Base-by-base conservation (phyloP, 2,888 invertebrate species). In the Anticlea derivata region DNA sequence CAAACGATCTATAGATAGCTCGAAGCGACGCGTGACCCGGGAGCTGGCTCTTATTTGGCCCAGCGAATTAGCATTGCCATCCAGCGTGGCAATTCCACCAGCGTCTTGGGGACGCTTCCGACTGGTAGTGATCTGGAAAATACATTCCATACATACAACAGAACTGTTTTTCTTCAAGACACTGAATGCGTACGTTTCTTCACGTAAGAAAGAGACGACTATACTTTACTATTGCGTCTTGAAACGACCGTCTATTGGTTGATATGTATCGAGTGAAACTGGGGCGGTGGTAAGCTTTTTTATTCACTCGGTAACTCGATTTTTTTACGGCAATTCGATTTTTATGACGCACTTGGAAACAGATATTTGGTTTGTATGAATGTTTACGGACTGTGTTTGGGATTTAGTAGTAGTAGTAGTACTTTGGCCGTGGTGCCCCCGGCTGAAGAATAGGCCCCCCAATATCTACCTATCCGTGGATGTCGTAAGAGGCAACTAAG, bases 261-360 rank as follows among this genome's bases (percentile, higher is more conserved):
- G 70, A 70, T 73, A 67, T 76, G 75, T 74, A 70, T 76, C 74
- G 73, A 68, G 68, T 73, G 69, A 71, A 69, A 63, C 59, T 58
- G 56, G 49, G 45, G 54, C 53, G 75, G 75, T 50, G 34, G 65
- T 57, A 50, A 29, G 47, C 51, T 66, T 66, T 65, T 62, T 67
- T 61, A 63, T 66, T 70, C 66, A 46, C 33, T 51, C 31, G 43
- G 49, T 37, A 48, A 48, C 13, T 17, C 30, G n/a, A 20, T 39
- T 40, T 60, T 61, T 80, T 80, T 78, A 78, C 69, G 74, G 75
- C 10, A 74, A 70, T 70, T 73, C 76, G 77, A 76, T 73, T 78
- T 82, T 83, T 81, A 83, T 80, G 73, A 77, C 43, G 73, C 72
- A 73, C 73, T 82, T 77, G 63, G 60, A 60, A 68, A 66, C 80